Base-by-base conservation (phyloP, 2,888 invertebrate genomes). In the Lycia hirtaria region DNA sequence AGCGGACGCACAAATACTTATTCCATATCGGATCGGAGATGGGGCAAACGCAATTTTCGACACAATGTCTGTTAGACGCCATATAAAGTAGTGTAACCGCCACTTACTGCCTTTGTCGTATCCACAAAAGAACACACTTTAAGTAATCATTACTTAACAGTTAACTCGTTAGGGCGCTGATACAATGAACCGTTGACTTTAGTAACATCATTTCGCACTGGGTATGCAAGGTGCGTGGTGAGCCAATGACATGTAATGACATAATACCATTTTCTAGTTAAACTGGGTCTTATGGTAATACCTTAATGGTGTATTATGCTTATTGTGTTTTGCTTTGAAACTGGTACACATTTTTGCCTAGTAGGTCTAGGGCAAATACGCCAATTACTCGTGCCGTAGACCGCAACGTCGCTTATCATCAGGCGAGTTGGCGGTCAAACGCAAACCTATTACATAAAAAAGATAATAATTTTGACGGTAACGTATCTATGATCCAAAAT, bases 101-200 rank as follows among this genome's bases (percentile, higher is more conserved):
- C 28, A 56, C 54, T 47, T 51, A 32, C 32, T 19, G 53, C 22
- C 43, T 60, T 63, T 60, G 55, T 59, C 44, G 10, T 6, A 38
- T 28, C 6, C 4, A 53, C 61, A 56, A 63, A 61, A 47, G 55
- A 56, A 56, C 38, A 47, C 32, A 38, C 35, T 56, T 56, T 57
- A 38, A 19, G 41, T 32, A 54, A 22, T 43, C n/a, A 57, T 48
- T 52, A 52, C 56, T 56, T 49, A 33, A 54, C 41, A 26, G n/a
- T n/a, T n/a, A n/a, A 12, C 19, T 37, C 10, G 12, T 4, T 41
- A 43, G 48, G 55, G 55, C 55, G 55, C 55, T 48, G 33, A 1
- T 47, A 53, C 47, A 47, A 41, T 26, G 26, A 20, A 19, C 24
- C 14, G 12, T 20, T 19, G 14, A 44, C 19, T 44, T 44, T 20